Evolutionary conservation across 2,888 invertebrate genomes (phyloP), one percentile per base, ranked within the genome.

Genomic region (Leucoma salicis): DNA sequence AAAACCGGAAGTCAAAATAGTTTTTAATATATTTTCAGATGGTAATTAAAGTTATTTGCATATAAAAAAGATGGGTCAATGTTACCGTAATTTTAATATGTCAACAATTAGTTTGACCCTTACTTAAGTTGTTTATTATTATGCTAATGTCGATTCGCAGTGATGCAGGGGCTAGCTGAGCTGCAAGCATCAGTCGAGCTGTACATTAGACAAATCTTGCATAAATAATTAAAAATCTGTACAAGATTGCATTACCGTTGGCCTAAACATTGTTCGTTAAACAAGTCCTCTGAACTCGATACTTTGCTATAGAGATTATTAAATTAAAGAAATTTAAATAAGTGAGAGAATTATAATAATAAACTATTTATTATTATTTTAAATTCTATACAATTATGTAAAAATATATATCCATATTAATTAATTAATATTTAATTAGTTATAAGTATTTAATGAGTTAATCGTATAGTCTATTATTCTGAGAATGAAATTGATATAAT

Each of bases 221-320:
- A 87, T 87, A 87, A 74, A 68, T 82, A 85, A 86, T 83, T 72
- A 70, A 55, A 55, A 61, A 54, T 66, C 55, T 59, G 58, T 50
- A 56, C 47, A 53, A 42, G 54, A 59, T 61, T 71, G 70, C 66
- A 65, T 51, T 58, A 71, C 68, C 70, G 74, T 73, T 74, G 68
- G 67, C 62, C 69, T 53, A 36, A 48, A 16, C 0, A 47, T 52
- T 49, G 53, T 57, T 46, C 25, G 36, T 34, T 10, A 43, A 49
- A 54, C 50, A n/a, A 29, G 45, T 49, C 14, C 11, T 2, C 4
- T 12, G 5, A 24, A 44, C 35, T 25, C 12, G 15, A n/a, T n/a
- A n/a, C n/a, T n/a, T n/a, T n/a, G n/a, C n/a, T n/a, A n/a, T n/a
- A n/a, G n/a, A n/a, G n/a, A n/a, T n/a, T n/a, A n/a, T n/a, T n/a